Percentiles rank a stretch among this genome's conserved stretches.
These are phyloP conservation scores for Eulithis prunata DNA, from an alignment of 2,888 invertebrate genomes.

Conservation along the genomic window DNA sequence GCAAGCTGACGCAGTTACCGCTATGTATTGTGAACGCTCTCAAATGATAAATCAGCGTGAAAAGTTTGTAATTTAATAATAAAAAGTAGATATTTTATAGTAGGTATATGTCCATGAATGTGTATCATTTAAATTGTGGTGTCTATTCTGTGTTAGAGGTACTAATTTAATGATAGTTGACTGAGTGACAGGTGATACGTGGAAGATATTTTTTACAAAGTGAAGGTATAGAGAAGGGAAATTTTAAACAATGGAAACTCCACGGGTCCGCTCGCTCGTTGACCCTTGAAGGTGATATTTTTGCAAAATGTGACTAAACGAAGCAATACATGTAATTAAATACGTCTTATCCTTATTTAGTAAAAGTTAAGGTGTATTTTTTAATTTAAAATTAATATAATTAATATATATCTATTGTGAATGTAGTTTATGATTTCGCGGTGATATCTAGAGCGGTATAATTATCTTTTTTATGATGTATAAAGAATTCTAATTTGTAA, in stretches of 20 bases:
- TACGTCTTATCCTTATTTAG: constrained; percentile 85
- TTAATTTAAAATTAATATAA: constrained; percentile 62
- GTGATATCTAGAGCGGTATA: constrained; percentile 82
- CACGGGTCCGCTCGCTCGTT: constrained; percentile 24
- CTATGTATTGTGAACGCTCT: constrained; percentile 47
- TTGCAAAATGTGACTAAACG: constrained; percentile 88
- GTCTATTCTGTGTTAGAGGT: constrained; percentile 81
- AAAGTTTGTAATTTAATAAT: constrained; percentile 63
- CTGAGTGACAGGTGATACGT: constrained; percentile 75
- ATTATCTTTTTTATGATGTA: constrained; percentile 83
- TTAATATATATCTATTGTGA: constrained; percentile 80
- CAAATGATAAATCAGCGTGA: constrained; percentile 70
- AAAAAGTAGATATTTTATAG: constrained; percentile 72
- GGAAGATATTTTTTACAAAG: constrained; percentile 80
- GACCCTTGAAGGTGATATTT: constrained; percentile 84
- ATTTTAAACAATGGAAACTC: constrained; percentile 34
- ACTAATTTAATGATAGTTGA: constrained; percentile 78
- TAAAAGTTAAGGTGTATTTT: constrained; percentile 77
- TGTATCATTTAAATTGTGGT: constrained; percentile 83
- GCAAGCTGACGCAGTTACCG: constrained; percentile 34
- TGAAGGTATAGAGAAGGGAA: constrained; percentile 52
- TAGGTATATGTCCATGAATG: constrained; percentile 79
- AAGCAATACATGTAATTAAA: constrained; percentile 91
- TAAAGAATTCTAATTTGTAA: constrained; percentile 84
- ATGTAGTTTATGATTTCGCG: constrained; percentile 83